A percentile compares a stretch with the other conserved stretches of the same genome.
These are phyloP conservation scores for Athetis lepigone DNA, from an alignment of 2,888 invertebrate species.

Conservation along the genomic window DNA sequence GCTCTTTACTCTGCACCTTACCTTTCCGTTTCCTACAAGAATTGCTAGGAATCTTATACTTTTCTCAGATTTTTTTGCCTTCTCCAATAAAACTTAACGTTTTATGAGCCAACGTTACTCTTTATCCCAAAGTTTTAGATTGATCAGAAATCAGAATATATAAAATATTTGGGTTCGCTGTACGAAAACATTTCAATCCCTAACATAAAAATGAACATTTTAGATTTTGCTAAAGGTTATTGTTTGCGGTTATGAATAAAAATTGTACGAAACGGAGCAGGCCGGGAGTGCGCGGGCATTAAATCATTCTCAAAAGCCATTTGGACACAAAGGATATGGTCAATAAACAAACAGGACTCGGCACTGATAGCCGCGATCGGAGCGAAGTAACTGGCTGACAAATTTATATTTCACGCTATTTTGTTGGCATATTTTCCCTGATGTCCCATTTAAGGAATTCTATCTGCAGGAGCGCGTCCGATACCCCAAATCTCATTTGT, in stretches of 20 bases:
- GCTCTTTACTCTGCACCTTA: slow-evolving; percentile 75
- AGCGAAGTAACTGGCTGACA: slow-evolving; percentile 73
- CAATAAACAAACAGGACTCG: slow-evolving; percentile 84
- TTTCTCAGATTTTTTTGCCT: slow-evolving; percentile 68
- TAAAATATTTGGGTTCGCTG: slow-evolving; percentile 61
- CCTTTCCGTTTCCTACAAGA: slow-evolving; percentile 72
- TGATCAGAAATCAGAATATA: slow-evolving; percentile 63
- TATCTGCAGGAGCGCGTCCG: slow-evolving; percentile 73
- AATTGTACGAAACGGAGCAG: slow-evolving; percentile 72
- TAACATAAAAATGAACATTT: slow-evolving; percentile 67
- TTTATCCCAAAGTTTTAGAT: slow-evolving; percentile 63
- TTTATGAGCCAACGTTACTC: slow-evolving; percentile 67
- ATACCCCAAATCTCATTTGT: slow-evolving; percentile 78
- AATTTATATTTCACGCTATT: slow-evolving; percentile 75
- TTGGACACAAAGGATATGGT: slow-evolving; percentile 84
- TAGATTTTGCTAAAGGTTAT: slow-evolving; percentile 71
- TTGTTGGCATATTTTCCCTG: slow-evolving; percentile 72
- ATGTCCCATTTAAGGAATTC: slow-evolving; percentile 72
- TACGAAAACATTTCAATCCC: slow-evolving; percentile 59
- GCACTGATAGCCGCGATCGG: slow-evolving; percentile 76
- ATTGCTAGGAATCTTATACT: slow-evolving; percentile 70
- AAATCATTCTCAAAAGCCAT: slow-evolving; percentile 84
- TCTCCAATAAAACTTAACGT: slow-evolving; percentile 67
- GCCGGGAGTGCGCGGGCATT: slow-evolving; percentile 74
- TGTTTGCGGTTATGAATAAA: slow-evolving; percentile 76